These are phyloP conservation scores for Cyanocitta stelleri DNA, from an alignment of 2,113 vertebrate genomes.

Conservation along the genomic window DNA sequence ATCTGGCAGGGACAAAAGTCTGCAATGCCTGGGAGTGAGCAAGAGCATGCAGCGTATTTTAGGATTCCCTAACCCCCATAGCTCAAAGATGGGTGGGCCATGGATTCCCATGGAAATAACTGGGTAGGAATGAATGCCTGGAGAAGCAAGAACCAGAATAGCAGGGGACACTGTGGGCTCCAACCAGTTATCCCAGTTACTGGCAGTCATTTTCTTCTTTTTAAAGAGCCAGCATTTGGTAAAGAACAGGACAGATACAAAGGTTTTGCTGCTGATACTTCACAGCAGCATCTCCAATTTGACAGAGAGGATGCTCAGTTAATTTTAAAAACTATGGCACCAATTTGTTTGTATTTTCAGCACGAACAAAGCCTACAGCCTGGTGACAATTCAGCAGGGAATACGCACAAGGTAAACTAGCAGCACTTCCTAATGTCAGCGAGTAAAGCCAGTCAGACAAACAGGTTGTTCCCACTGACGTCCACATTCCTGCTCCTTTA, in stretches of 20 bases:
- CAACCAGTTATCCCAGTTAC: conserved; percentile 5
- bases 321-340: neutral
- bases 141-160: conserved; percentile 23
- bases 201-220: neutral
- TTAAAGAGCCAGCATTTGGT: neutral
- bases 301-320: neutral
- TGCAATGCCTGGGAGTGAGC: neutral
- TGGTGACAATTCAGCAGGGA: neutral
- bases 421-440: neutral
- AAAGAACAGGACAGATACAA: neutral
- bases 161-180: neutral
- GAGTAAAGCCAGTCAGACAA: neutral
- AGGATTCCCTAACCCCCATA: neutral
- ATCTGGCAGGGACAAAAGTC: neutral
- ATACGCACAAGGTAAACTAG: neutral
- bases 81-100: neutral
- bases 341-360: neutral
- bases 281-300: neutral
- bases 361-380: neutral
- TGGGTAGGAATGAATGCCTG: neutral
- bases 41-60: neutral
- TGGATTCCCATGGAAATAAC: conserved; percentile 11
- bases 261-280: neutral
- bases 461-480: neutral
- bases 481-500: neutral